These are phyloP conservation scores for Procapra przewalskii DNA, from an alignment of 2,113 vertebrate species.

Conservation along the genomic window DNA sequence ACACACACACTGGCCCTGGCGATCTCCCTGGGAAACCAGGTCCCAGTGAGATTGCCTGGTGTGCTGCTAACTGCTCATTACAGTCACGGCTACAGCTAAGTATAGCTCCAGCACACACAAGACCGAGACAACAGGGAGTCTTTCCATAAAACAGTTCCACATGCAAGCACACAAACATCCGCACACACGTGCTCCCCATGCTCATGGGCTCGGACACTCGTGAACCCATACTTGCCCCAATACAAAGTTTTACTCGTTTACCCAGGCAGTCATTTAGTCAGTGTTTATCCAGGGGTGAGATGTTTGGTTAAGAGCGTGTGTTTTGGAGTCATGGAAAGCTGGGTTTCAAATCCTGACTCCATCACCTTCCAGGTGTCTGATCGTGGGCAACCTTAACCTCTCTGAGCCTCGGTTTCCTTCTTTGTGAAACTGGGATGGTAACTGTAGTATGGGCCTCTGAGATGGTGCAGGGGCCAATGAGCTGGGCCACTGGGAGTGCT, in stretches of 20 bases:
- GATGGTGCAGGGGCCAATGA: background rate
- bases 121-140: conserved; percentile 65
- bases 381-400: background rate
- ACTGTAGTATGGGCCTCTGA: background rate
- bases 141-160: conserved; percentile 29
- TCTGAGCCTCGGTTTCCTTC: background rate
- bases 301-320: background rate
- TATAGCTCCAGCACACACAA: conserved; percentile 64
- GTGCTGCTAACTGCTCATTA: conserved; percentile 66
- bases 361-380: background rate
- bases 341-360: background rate
- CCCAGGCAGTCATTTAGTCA: background rate
- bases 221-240: background rate
- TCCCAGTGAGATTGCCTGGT: conserved; percentile 62
- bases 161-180: conserved; percentile 27
- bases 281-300: background rate
- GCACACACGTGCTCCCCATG: background rate
- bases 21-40: conserved; percentile 75
- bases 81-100: conserved; percentile 70
- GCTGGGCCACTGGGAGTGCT: background rate
- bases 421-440: background rate
- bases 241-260: background rate
- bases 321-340: background rate
- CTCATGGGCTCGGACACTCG: background rate
- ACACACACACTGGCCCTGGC: conserved; percentile 15